These are phyloP conservation scores for Gymnogyps californianus DNA, from an alignment of 2,113 vertebrate species.

Conservation along the genomic window DNA sequence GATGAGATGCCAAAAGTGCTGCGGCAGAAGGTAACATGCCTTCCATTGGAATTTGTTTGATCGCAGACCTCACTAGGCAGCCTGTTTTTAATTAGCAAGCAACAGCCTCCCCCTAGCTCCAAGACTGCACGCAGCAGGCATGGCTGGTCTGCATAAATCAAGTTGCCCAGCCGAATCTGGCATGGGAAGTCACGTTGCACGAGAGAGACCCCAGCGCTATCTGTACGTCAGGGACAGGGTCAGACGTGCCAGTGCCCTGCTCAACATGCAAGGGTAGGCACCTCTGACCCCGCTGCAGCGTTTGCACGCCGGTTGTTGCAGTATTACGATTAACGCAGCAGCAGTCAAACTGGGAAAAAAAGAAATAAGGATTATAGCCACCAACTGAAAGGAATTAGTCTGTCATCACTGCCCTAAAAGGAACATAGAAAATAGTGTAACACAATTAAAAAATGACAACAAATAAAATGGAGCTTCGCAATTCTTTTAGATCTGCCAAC, in stretches of 20 bases:
- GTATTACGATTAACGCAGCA: neutral
- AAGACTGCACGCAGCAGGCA: neutral
- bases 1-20: neutral
- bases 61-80: neutral
- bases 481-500: neutral
- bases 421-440: neutral
- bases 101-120: neutral
- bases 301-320: neutral
- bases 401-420: neutral
- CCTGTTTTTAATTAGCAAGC: constrained; percentile 1
- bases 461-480: neutral
- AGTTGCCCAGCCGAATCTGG: neutral
- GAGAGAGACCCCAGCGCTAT: neutral
- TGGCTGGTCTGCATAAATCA: neutral
- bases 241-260: neutral
- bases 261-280: neutral
- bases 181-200: accelerated
- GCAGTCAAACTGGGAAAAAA: neutral
- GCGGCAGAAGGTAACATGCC: neutral
- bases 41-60: neutral
- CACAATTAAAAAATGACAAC: neutral
- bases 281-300: accelerated
- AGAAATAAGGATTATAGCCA: neutral
- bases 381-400: neutral
- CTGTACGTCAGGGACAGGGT: neutral